Percentiles rank a stretch among this genome's conserved stretches.
Evolutionary conservation across 2,797 vertebrate genomes (phyloP).

Genomic region (Chaenodraco wilsoni): DNA sequence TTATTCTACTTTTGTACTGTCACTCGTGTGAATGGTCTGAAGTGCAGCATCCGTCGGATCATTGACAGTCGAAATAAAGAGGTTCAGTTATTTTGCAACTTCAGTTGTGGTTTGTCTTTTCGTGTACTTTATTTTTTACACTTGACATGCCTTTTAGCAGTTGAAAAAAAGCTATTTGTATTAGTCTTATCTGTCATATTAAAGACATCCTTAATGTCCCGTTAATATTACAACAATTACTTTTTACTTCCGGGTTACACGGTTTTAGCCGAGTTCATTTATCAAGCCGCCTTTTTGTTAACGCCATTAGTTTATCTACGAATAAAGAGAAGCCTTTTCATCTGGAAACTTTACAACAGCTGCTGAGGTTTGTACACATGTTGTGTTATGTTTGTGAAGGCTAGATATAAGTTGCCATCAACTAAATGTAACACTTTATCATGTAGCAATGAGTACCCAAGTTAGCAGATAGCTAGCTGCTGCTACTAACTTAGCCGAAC

Average conservation of each 20-base stretch:
- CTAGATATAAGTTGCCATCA: not conserved
- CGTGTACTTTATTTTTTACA: conserved; percentile 12
- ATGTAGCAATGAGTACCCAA: conserved; percentile 17
- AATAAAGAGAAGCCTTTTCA: conserved; percentile 10
- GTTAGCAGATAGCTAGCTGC: conserved; percentile 55
- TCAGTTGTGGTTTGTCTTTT: conserved; percentile 53
- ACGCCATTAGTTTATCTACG: conserved; percentile 48
- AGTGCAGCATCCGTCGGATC: conserved; percentile 75
- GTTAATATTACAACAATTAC: conserved; percentile 3
- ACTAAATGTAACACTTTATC: not conserved
- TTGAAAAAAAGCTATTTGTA: not conserved
- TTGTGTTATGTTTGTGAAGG: not conserved
- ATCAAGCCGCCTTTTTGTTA: conserved; percentile 48
- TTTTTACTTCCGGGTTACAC: conserved; percentile 68
- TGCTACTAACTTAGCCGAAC: conserved; percentile 56
- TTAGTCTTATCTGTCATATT: not conserved
- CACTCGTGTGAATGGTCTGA: conserved; percentile 82
- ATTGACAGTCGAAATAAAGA: conserved; percentile 83
- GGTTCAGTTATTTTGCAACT: conserved; percentile 82
- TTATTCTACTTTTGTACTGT: conserved; percentile 80
- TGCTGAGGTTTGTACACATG: conserved; percentile 39
- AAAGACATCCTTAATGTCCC: too few relatives aligned
- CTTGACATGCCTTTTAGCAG: not conserved
- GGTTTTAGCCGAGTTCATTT: conserved; percentile 10
- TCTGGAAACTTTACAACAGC: conserved; percentile 28